Evolutionary conservation across 2,797 vertebrate genomes (phyloP).

Genomic region (Naso thynnoides): DNA sequence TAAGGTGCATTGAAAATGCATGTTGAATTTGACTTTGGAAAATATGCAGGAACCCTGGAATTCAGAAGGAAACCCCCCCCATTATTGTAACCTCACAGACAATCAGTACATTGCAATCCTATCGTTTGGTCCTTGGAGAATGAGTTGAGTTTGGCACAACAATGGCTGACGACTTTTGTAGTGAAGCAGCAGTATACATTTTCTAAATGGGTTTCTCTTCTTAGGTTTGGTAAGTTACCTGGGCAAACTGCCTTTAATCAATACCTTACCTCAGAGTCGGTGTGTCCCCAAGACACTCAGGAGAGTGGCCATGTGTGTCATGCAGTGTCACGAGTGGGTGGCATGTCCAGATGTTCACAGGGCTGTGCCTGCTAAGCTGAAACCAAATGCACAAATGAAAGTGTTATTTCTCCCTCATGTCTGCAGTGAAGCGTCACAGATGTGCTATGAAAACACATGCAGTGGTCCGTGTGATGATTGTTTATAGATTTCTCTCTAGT

Average conservation of each 20-base stretch:
- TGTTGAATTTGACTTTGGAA: no score
- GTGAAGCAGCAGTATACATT: neutral
- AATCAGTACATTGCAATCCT: conserved; percentile 2
- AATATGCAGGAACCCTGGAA: neutral
- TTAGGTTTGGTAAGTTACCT: neutral
- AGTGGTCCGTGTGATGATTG: conserved; percentile 2
- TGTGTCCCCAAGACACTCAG: conserved; percentile 18
- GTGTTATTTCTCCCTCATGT: conserved; percentile 34
- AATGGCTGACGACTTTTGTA: conserved; percentile 10
- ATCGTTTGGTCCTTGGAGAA: neutral
- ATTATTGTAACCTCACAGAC: neutral
- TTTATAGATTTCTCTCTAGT: conserved; percentile 43
- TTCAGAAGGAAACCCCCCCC: conserved; percentile 13
- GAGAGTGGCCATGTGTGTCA: conserved; percentile 2
- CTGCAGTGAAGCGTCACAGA: conserved; percentile 49
- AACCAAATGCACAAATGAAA: conserved; percentile 50
- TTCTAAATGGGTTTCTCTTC: neutral
- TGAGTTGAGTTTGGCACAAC: neutral
- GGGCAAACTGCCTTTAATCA: neutral
- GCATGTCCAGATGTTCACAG: conserved; percentile 60
- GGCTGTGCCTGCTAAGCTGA: conserved; percentile 15
- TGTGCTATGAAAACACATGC: conserved; percentile 18
- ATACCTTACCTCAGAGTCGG: neutral
- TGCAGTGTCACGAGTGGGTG: conserved; percentile 41
- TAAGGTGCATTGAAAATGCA: no score